Evolutionary conservation across 2,797 vertebrate genomes (phyloP).

Genomic region (Anguilla marmorata): DNA sequence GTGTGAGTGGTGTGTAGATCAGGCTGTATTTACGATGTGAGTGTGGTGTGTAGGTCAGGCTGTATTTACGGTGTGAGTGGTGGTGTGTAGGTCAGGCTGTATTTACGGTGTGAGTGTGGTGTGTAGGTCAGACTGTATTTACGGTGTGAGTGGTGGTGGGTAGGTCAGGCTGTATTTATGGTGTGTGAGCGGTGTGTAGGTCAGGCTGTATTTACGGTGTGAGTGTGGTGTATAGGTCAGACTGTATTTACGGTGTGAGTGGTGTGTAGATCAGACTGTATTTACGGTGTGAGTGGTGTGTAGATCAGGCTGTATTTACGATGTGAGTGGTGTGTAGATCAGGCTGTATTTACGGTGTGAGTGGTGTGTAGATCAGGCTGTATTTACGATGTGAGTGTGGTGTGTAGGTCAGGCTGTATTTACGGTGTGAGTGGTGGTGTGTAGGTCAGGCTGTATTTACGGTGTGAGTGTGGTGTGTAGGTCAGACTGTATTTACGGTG

Average conservation of each 20-base stretch:
- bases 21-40: background rate
- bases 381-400: background rate
- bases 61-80: background rate
- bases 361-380: background rate
- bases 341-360: background rate
- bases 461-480: slow-evolving; percentile 4
- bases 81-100: background rate
- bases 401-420: background rate
- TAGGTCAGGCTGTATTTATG: background rate
- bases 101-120: background rate
- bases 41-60: background rate
- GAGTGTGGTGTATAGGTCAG: background rate
- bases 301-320: background rate
- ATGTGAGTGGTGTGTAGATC: background rate
- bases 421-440: background rate
- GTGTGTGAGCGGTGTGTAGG: slow-evolving; percentile 7
- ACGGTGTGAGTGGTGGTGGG: background rate
- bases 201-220: background rate
- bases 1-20: background rate
- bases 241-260: background rate
- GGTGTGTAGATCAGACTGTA: background rate
- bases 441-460: background rate
- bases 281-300: background rate
- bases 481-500: background rate
- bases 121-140: background rate